Base-by-base conservation (phyloP, 1,140 invertebrate species). In the Drosophila kikkawai region DNA sequence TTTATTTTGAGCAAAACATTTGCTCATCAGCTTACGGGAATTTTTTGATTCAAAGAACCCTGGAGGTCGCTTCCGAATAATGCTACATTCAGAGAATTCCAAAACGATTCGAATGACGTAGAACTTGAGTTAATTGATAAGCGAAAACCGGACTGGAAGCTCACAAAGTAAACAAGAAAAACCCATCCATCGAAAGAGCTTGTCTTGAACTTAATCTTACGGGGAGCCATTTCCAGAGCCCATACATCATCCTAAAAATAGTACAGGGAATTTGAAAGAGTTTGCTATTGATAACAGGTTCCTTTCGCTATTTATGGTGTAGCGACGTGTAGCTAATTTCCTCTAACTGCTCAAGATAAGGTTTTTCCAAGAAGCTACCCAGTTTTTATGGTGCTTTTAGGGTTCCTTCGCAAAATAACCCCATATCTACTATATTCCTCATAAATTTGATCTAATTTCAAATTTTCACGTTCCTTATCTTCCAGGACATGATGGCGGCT, bases 401-500 rank as follows among this genome's bases (percentile, higher is more conserved):
- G 50, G 11, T 36, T 7, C 13, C 5, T 4, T 13, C 1, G 12
- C 2, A n/a, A 11, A 17, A 29, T 29, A 29, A 50, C n/a, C 3
- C 9, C 9, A 6, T 2, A 19, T 17, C 12, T 4, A 9, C 5
- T 19, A 22, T 5, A n/a, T 51, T 32, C 4, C 5, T 50, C 15
- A 50, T n/a, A 32, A 29, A 29, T 12, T n/a, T 7, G 6, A 48
- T 15, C 17, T 37, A 15, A 67, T 11, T 55, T 44, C 15, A 3
- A 34, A 11, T 17, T 29, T 17, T 47, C 7, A 17, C 15, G 45
- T 36, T 9, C 34, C 34, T 13, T 92, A 79, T 91, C 93, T 57
- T 93, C 11, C 93, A 97, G 96, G 96, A 96, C 93, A 95, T 95
- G 88, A 94, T 96, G 91, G 95, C 96, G 94, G 96, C 96, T 77